Percentiles rank a stretch among this genome's conserved stretches.
These are phyloP conservation scores for Seriola quinqueradiata DNA, from an alignment of 2,113 vertebrate genomes.

Conservation along the genomic window DNA sequence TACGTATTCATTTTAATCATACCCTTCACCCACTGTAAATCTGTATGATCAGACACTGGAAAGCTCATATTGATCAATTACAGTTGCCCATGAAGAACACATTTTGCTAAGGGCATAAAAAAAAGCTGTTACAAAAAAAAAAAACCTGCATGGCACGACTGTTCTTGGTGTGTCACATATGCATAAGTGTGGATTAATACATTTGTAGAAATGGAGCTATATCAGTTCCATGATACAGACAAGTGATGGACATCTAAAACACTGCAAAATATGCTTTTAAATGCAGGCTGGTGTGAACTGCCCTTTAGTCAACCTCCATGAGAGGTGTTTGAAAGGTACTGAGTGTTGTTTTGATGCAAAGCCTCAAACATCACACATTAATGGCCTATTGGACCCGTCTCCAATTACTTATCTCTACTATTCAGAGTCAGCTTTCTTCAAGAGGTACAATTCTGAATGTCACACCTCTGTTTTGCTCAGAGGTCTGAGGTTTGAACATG, in stretches of 20 bases:
- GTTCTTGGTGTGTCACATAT: not conserved
- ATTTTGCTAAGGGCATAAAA: not conserved
- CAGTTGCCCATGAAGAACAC: not conserved
- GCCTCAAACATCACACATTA: conserved; percentile 41
- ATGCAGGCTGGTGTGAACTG: not conserved
- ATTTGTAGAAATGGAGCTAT: not conserved
- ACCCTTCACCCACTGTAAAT: not conserved
- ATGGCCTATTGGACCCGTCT: conserved; percentile 19
- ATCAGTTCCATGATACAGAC: not conserved
- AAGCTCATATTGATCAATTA: not conserved
- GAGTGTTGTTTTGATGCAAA: conserved; percentile 53
- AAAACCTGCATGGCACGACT: not conserved
- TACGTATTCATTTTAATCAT: not conserved
- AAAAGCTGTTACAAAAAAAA: not conserved
- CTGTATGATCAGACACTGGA: not conserved
- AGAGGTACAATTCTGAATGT: conserved; percentile 49
- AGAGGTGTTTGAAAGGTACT: conserved; percentile 18
- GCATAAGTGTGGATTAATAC: conserved; percentile 1
- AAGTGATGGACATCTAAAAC: conserved; percentile 23
- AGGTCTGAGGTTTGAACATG: conserved; percentile 42
- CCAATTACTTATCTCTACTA: conserved; percentile 32
- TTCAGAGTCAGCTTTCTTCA: conserved; percentile 33
- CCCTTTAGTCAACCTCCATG: conserved; percentile 27
- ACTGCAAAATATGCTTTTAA: not conserved
- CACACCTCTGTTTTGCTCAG: conserved; percentile 48